Evolutionary conservation across 2,888 invertebrate species (phyloP).

Genomic region (Lissocephala sabroskyi): DNA sequence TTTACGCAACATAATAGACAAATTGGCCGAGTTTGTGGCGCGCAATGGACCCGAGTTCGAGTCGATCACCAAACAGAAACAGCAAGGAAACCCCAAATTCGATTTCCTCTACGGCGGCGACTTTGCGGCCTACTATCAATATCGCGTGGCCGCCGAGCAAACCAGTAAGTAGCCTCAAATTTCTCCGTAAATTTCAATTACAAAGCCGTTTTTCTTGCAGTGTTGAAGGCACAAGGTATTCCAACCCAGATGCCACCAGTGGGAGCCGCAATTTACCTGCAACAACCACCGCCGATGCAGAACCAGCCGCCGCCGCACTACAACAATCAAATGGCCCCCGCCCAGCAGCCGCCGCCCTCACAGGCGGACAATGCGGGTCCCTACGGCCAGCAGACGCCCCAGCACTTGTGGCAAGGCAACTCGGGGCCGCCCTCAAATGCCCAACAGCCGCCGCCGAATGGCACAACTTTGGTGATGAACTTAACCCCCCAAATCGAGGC

Average conservation of each 20-base stretch:
- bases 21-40: constrained; percentile 98
- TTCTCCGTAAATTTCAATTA: not conserved
- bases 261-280: constrained; percentile 36
- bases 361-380: constrained; percentile 23
- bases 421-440: constrained; percentile 13
- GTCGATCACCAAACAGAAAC: constrained; percentile 98
- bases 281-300: constrained; percentile 45
- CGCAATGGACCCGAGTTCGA: constrained; percentile 99
- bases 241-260: constrained; percentile 55
- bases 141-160: constrained; percentile 95
- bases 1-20: constrained; percentile 97
- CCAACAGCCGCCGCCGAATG: constrained; percentile 32
- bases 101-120: constrained; percentile 97
- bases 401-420: constrained; percentile 42
- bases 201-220: constrained; percentile 72
- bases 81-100: constrained; percentile 98
- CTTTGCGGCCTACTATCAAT: constrained; percentile 96
- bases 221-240: constrained; percentile 81
- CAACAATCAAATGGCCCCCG: constrained; percentile 11
- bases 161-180: constrained; percentile 86
- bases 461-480: constrained; percentile 44
- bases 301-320: constrained; percentile 21
- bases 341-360: constrained; percentile 45
- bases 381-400: constrained; percentile 33
- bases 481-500: constrained; percentile 75